Conservation (phyloP, 2,797 vertebrate genomes). For the Percopsis omiscomaycus region DNA sequence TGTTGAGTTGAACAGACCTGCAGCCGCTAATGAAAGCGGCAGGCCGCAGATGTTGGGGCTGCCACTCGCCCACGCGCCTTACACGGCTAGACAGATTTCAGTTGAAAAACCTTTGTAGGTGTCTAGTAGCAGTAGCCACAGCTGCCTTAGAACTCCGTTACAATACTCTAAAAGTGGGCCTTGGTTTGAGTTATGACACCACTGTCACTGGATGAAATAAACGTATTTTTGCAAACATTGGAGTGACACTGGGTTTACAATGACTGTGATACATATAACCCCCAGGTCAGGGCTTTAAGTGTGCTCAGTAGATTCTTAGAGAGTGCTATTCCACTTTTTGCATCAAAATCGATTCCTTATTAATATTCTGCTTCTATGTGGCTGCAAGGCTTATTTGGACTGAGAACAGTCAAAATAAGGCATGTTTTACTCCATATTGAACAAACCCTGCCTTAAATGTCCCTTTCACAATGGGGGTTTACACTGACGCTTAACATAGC, state of each 20-base stretch:
- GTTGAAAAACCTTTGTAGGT: conserved; percentile 57
- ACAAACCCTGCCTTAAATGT: conserved; percentile 21
- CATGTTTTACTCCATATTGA: conserved; percentile 23
- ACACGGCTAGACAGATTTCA: conserved; percentile 65
- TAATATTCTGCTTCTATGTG: neutral
- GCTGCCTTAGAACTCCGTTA: conserved; percentile 51
- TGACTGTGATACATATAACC: neutral
- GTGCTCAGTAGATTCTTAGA: too few relatives aligned
- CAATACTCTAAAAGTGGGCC: conserved; percentile 35
- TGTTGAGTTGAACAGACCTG: conserved; percentile 65
- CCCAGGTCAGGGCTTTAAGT: too few relatives aligned
- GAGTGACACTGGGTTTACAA: neutral
- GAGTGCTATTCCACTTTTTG: too few relatives aligned
- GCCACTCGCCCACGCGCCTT: conserved; percentile 67
- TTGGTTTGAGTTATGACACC: conserved; percentile 28
- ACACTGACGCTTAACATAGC: conserved; percentile 38
- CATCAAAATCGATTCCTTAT: neutral
- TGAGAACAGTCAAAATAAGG: conserved; percentile 19
- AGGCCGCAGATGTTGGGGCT: conserved; percentile 64
- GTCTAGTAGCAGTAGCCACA: conserved; percentile 35
- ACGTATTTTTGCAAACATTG: neutral
- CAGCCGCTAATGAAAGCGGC: conserved; percentile 68
- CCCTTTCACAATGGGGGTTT: conserved; percentile 30
- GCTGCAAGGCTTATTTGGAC: neutral
- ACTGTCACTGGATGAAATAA: neutral